Evolutionary conservation across 2,797 vertebrate species (phyloP).

Genomic region (Tarsius wallacei): DNA sequence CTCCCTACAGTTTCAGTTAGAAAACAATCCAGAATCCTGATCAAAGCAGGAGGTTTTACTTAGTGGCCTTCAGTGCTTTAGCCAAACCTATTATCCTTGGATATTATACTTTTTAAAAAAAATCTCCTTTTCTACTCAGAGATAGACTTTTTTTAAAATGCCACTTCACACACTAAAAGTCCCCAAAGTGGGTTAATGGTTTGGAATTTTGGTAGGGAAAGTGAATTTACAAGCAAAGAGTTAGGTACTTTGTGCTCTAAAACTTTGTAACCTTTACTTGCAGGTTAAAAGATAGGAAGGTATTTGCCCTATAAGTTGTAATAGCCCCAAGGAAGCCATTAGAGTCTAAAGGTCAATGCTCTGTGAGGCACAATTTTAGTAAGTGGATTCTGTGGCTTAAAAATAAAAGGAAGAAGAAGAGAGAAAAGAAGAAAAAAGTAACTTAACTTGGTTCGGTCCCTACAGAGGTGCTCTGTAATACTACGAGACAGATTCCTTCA

Average conservation of each 20-base stretch:
- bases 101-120: background rate
- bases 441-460: background rate
- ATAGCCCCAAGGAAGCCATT: conserved; percentile 86
- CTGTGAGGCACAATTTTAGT: conserved; percentile 86
- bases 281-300: conserved; percentile 83
- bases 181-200: conserved; percentile 85
- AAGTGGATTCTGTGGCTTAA: conserved; percentile 83
- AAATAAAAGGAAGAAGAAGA: background rate
- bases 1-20: conserved; percentile 53
- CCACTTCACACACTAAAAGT: conserved; percentile 86
- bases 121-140: conserved; percentile 66
- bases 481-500: conserved; percentile 42
- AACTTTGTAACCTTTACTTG: conserved; percentile 88
- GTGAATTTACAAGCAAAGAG: conserved; percentile 86
- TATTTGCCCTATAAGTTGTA: conserved; percentile 79
- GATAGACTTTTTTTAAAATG: conserved; percentile 86
- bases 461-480: background rate
- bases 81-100: conserved; percentile 40
- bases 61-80: background rate
- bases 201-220: conserved; percentile 87
- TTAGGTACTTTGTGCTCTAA: conserved; percentile 82
- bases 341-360: conserved; percentile 86
- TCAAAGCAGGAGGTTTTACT: background rate
- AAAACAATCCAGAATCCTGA: conserved; percentile 9
- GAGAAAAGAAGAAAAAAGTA: background rate